A percentile compares a stretch with the other conserved stretches of the same genome.
These are phyloP conservation scores for Macrobrachium nipponense DNA, from an alignment of 1,140 invertebrate genomes.

Conservation along the genomic window DNA sequence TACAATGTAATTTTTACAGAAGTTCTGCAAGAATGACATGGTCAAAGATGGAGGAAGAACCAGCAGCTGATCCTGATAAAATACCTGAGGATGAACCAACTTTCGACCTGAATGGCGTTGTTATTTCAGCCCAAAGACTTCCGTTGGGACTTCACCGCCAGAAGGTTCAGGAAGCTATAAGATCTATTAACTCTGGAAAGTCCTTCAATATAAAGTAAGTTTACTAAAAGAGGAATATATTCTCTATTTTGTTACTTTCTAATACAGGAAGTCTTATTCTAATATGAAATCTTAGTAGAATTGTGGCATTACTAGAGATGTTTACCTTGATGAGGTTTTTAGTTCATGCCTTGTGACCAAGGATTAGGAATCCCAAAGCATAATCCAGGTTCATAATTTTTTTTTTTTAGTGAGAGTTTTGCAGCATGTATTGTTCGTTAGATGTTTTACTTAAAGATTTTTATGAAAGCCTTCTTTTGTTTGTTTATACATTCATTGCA, in stretches of 20 bases:
- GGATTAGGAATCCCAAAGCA: too few species aligned
- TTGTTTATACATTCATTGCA: too few species aligned
- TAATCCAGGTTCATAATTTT: too few species aligned
- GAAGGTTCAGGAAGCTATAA: constrained; percentile 67
- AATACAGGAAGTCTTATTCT: too few species aligned
- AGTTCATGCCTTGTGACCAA: too few species aligned
- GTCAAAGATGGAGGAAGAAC: constrained; percentile 40
- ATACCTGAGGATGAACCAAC: constrained; percentile 17
- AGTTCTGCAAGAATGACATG: constrained; percentile 68
- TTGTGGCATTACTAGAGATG: too few species aligned
- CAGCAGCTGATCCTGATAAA: not conserved
- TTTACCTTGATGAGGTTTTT: too few species aligned
- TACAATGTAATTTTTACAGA: constrained; percentile 65
- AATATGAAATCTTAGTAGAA: too few species aligned
- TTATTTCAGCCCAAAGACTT: constrained; percentile 66
- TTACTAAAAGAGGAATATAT: constrained; percentile 11
- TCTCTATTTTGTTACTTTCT: not conserved
- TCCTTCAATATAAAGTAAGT: constrained; percentile 65
- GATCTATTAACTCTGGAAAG: constrained; percentile 59
- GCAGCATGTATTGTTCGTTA: too few species aligned
- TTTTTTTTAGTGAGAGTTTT: too few species aligned
- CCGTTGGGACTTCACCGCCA: constrained; percentile 67
- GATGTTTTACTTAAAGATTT: too few species aligned
- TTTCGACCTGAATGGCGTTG: constrained; percentile 66
- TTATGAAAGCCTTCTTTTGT: too few species aligned